Evolutionary conservation across 2,113 vertebrate species (phyloP).

Genomic region (Epinephelus cyanopodus): DNA sequence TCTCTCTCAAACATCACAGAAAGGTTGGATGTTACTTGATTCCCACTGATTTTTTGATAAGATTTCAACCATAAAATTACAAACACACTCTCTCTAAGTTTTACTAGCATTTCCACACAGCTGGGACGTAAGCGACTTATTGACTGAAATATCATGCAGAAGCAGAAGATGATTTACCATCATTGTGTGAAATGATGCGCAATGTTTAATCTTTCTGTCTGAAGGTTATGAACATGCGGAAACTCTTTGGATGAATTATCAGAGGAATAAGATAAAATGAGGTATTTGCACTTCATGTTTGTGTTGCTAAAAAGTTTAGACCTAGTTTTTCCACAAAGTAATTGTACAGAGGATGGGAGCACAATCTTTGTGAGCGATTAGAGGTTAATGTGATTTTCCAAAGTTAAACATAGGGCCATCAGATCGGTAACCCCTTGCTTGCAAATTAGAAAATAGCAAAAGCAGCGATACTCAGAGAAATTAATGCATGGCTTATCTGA

Average conservation of each 20-base stretch:
- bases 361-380: background rate
- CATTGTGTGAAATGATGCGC: constrained; percentile 9
- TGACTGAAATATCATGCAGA: constrained; percentile 31
- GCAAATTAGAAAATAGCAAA: constrained; percentile 21
- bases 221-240: background rate
- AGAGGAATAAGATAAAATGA: background rate
- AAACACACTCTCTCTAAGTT: constrained; percentile 4
- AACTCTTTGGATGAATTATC: constrained; percentile 29
- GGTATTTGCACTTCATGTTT: background rate
- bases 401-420: constrained; percentile 2
- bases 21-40: constrained; percentile 33
- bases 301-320: background rate
- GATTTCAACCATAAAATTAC: constrained; percentile 35
- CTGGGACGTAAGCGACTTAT: background rate
- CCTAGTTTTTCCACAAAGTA: background rate
- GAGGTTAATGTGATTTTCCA: background rate
- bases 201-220: constrained; percentile 5
- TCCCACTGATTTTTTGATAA: constrained; percentile 49
- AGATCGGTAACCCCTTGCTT: constrained; percentile 6
- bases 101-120: constrained; percentile 14
- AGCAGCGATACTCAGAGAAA: constrained; percentile 13
- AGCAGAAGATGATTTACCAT: constrained; percentile 15
- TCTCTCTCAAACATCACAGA: constrained; percentile 23
- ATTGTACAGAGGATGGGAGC: background rate
- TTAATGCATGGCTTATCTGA: constrained; percentile 10